Evolutionary conservation across 92 coral and sea anemone species (phyloP).

Genomic region (Paramuricea clavata): DNA sequence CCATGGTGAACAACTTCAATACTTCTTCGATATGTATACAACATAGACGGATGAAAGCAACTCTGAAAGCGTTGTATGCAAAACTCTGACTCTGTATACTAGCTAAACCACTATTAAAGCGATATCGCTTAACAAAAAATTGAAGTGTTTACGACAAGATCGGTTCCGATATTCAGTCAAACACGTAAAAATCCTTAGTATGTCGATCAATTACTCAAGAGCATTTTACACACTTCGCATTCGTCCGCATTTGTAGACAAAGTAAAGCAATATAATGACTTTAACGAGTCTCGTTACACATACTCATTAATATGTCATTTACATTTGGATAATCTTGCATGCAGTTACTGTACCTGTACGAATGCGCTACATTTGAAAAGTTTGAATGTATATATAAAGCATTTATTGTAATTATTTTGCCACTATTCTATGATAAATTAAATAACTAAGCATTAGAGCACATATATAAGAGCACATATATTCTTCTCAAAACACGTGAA

Average conservation of each 20-base stretch:
- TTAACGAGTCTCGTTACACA: background rate
- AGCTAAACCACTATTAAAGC: background rate
- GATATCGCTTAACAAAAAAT: no score
- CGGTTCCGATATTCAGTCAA: no score
- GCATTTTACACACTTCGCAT: background rate
- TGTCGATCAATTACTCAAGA: background rate
- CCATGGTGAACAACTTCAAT: background rate
- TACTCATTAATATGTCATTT: background rate
- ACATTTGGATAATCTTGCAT: background rate
- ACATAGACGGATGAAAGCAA: background rate
- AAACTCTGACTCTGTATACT: background rate
- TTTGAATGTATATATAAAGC: no score
- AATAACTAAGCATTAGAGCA: background rate
- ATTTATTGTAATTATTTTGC: background rate
- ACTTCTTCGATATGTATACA: background rate
- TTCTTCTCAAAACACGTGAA: background rate
- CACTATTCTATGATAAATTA: background rate
- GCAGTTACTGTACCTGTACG: background rate
- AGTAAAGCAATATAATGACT: background rate
- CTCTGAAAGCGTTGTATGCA: background rate
- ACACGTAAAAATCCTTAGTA: background rate
- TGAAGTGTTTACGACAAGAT: no score
- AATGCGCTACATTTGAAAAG: no score
- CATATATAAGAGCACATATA: background rate
- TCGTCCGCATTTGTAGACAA: background rate